Evolutionary conservation across 2,113 vertebrate genomes (phyloP).

Genomic region (Falcunculus frontatus): DNA sequence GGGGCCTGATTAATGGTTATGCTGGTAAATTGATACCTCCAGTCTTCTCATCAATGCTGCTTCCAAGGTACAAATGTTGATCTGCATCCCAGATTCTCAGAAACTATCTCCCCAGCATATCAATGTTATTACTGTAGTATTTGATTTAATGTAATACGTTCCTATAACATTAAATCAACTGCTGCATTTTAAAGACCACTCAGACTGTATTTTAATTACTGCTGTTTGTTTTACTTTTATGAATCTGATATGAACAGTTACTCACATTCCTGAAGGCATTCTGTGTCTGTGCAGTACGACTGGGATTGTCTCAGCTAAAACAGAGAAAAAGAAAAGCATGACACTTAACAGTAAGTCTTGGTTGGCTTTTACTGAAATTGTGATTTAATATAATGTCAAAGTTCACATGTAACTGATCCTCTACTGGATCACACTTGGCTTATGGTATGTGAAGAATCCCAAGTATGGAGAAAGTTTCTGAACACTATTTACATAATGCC

Average conservation of each 20-base stretch:
- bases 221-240: neutral
- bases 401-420: neutral
- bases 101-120: neutral
- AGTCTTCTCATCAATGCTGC: neutral
- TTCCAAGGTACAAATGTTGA: neutral
- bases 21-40: neutral
- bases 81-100: neutral
- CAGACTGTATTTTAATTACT: neutral
- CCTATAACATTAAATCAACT: neutral
- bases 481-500: neutral
- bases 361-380: neutral
- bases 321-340: constrained; percentile 46
- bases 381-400: neutral
- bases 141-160: neutral
- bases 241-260: constrained; percentile 13
- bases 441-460: neutral
- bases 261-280: constrained; percentile 95
- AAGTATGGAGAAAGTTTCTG: neutral
- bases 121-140: neutral
- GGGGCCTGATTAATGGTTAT: neutral
- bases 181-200: neutral
- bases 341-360: neutral
- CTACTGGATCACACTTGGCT: neutral
- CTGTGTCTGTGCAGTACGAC: constrained; percentile 95
- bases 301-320: constrained; percentile 94